phyloP scores from a whole-genome alignment of 23 tunicate genomes.

The Diplosoma virens region DNA sequence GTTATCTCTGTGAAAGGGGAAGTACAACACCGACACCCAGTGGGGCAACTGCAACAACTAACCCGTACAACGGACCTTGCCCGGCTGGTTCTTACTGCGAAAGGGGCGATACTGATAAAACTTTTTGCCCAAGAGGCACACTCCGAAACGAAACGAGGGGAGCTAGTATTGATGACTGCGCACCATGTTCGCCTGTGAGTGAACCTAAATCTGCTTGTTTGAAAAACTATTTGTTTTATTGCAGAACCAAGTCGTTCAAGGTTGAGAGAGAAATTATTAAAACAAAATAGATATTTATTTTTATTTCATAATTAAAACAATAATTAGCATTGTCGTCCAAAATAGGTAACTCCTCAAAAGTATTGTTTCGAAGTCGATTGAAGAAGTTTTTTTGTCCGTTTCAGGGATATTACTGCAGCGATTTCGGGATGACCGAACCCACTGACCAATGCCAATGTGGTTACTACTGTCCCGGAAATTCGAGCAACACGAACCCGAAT shows the following conservation, averaged over 20 bases:
- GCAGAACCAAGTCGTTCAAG: no score
- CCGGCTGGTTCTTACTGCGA: conserved; percentile 88
- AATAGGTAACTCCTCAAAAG: no score
- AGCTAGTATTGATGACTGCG: conserved; percentile 45
- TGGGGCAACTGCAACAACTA: conserved; percentile 15
- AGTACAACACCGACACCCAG: conserved; percentile 66
- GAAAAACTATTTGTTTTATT: no score
- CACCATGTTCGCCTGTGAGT: conserved; percentile 61
- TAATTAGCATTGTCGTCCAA: no score
- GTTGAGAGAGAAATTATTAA: no score
- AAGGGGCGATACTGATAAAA: conserved; percentile 36
- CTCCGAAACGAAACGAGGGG: conserved; percentile 79
- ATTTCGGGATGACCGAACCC: conserved; percentile 54
- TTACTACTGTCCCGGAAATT: conserved; percentile 85
- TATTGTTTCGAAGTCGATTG: no score
- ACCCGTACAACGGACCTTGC: conserved; percentile 79
- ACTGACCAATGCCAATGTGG: conserved; percentile 58
- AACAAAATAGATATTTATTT: no score
- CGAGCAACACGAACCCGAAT: conserved; percentile 57
- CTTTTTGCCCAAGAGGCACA: conserved; percentile 70
- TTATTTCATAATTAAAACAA: no score
- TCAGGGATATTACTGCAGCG: conserved; percentile 86
- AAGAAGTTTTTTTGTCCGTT: not conserved
- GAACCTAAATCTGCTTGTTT: not conserved
- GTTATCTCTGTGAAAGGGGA: conserved; percentile 66